Evolutionary conservation across 2,113 vertebrate genomes (phyloP).

Genomic region (Ictalurus furcatus): DNA sequence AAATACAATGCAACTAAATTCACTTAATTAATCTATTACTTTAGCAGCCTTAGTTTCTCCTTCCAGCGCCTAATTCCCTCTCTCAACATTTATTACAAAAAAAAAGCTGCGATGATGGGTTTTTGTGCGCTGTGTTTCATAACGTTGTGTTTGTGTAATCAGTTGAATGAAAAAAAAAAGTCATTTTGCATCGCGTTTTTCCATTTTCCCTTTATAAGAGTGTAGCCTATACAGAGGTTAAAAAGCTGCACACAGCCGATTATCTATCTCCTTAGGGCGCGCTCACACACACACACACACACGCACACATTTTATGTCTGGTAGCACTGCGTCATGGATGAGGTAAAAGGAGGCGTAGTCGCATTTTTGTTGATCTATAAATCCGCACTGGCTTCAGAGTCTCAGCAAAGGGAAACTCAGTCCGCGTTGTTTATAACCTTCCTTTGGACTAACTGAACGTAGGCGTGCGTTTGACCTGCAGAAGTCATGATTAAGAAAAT

Average conservation of each 20-base stretch:
- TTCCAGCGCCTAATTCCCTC: not conserved
- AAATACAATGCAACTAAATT: not conserved
- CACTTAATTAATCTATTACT: not conserved
- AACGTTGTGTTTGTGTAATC: not conserved
- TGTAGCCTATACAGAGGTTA: not conserved
- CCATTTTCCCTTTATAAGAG: not conserved
- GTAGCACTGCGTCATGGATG: not conserved
- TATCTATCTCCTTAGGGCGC: not conserved
- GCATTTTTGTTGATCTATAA: not conserved
- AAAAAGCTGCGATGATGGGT: not conserved
- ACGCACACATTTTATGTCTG: not conserved
- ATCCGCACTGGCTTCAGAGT: not conserved
- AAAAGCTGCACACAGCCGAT: not conserved
- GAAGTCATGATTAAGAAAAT: conserved; percentile 94
- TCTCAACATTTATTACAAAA: not conserved
- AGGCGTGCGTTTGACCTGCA: not conserved
- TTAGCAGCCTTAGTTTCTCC: not conserved
- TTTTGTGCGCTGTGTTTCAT: too few species aligned
- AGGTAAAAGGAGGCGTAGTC: conserved; percentile 8
- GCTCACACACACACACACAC: not conserved
- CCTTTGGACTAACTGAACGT: not conserved
- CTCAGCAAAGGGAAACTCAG: not conserved
- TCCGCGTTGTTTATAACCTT: not conserved
- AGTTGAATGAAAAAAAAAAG: not conserved
- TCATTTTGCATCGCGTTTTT: not conserved